These are phyloP conservation scores for Acanthosoma haemorrhoidale DNA, from an alignment of 2,888 invertebrate genomes.

Conservation along the genomic window DNA sequence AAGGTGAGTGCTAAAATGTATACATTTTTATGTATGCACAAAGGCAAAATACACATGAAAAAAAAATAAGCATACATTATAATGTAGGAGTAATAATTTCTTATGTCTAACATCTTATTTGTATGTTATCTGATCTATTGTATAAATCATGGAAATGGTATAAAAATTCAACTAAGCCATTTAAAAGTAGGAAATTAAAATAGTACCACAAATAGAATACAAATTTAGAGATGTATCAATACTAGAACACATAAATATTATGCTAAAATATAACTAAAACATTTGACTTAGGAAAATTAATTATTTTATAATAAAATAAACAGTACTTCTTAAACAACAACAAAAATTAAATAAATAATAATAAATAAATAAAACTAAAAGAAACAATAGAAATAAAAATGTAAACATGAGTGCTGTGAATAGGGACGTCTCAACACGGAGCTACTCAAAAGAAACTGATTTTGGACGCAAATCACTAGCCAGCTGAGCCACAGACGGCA, in stretches of 20 bases:
- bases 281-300: neutral
- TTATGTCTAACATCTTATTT: neutral
- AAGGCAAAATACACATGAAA: neutral
- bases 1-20: too few relatives aligned
- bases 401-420: too few relatives aligned
- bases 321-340: too few relatives aligned
- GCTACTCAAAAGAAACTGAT: too few relatives aligned
- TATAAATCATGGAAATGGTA: neutral
- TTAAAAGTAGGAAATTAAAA: neutral
- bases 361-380: constrained; percentile 4
- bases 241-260: neutral
- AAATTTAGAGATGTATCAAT: neutral
- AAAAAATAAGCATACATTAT: neutral
- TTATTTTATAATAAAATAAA: neutral
- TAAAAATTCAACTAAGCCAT: neutral
- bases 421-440: too few relatives aligned
- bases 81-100: neutral
- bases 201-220: neutral
- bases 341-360: neutral
- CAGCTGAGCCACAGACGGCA: too few relatives aligned
- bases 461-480: too few relatives aligned
- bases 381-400: too few relatives aligned
- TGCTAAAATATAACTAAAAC: neutral
- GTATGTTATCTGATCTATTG: neutral
- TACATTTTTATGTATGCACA: too few relatives aligned